A percentile compares a stretch with the other conserved stretches of the same genome.
Evolutionary conservation across 2,113 vertebrate genomes (phyloP).

Genomic region (Dissostichus mawsoni): DNA sequence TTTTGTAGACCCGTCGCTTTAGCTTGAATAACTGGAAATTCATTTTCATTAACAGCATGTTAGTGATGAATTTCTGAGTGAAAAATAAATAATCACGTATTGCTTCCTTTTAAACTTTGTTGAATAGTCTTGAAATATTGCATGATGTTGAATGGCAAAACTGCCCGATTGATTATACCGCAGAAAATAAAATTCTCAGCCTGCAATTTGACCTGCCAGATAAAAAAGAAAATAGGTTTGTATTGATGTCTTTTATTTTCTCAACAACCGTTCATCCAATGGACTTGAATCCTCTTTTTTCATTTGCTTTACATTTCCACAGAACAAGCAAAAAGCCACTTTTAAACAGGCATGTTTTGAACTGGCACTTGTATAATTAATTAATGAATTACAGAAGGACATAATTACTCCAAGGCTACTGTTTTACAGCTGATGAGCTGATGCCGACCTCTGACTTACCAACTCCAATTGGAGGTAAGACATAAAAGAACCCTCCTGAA

Average conservation of each 20-base stretch:
- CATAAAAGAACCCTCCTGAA: too few relatives aligned
- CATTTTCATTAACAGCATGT: conserved; percentile 55
- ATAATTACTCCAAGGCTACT: not conserved
- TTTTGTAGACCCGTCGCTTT: conserved; percentile 50
- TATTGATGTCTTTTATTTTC: too few relatives aligned
- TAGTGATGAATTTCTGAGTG: conserved; percentile 34
- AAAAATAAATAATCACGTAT: conserved; percentile 23
- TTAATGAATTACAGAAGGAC: not conserved
- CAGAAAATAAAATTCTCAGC: not conserved
- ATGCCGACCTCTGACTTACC: not conserved
- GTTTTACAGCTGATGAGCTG: not conserved
- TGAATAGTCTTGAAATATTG: conserved; percentile 4
- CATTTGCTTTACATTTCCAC: too few relatives aligned
- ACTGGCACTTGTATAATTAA: too few relatives aligned
- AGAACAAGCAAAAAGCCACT: too few relatives aligned
- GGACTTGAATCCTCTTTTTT: too few relatives aligned
- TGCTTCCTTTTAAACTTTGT: conserved; percentile 15
- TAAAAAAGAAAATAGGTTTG: not conserved
- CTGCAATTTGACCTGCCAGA: not conserved
- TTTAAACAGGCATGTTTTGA: too few relatives aligned
- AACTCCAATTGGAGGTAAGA: not conserved
- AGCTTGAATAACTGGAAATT: conserved; percentile 54
- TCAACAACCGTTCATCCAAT: too few relatives aligned
- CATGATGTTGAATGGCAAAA: not conserved
- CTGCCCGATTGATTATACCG: not conserved